Conservation (phyloP, 2,113 vertebrate genomes). For the Choloepus hoffmanni region DNA sequence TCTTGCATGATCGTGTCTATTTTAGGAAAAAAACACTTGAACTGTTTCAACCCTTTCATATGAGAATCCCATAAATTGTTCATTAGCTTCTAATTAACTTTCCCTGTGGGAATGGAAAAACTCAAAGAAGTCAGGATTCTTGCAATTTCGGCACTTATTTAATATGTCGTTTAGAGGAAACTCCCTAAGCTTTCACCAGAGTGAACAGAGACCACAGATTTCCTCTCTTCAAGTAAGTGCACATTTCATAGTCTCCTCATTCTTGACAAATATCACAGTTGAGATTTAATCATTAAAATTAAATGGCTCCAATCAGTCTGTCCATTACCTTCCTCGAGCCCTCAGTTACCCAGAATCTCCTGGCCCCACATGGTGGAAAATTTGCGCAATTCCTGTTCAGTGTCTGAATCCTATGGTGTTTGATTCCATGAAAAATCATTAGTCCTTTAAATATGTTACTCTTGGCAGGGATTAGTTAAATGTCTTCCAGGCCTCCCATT, state of each 20-base stretch:
- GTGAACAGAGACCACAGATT: neutral
- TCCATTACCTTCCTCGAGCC: too few species aligned
- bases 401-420: neutral
- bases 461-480: too few species aligned
- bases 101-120: neutral
- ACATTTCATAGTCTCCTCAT: neutral
- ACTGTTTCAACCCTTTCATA: neutral
- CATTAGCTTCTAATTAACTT: constrained; percentile 46
- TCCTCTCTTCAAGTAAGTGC: neutral
- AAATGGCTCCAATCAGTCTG: neutral
- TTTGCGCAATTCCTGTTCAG: too few species aligned
- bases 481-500: neutral
- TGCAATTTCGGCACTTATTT: neutral
- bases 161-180: neutral
- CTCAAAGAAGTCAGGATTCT: neutral
- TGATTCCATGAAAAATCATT: neutral
- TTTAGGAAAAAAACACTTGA: neutral
- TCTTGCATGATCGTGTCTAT: neutral
- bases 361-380: rapidly evolving
- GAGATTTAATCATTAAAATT: neutral
- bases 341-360: neutral
- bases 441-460: neutral
- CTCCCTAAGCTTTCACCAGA: neutral
- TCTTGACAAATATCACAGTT: neutral
- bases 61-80: constrained; percentile 12